A percentile compares a stretch with the other conserved stretches of the same genome.
Evolutionary conservation across 2,888 invertebrate species (phyloP).

Genomic region (Ctena decussata): DNA sequence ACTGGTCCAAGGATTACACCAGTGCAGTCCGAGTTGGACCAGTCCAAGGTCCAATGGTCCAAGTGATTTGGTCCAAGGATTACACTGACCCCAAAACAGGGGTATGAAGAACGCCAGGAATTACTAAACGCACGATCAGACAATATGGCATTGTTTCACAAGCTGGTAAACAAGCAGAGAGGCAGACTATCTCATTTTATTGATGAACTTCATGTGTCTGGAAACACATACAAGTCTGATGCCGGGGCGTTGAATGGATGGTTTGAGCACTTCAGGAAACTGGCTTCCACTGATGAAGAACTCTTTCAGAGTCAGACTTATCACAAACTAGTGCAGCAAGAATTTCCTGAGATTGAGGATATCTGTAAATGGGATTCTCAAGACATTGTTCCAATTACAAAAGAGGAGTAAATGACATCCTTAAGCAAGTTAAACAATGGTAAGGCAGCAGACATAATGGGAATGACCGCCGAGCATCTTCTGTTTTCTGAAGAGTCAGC

Average conservation of each 20-base stretch:
- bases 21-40: no score
- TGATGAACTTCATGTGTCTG: not conserved
- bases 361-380: not conserved
- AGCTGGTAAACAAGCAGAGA: not conserved
- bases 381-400: not conserved
- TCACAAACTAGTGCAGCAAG: not conserved
- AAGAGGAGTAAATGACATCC: not conserved
- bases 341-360: no score
- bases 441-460: not conserved
- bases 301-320: not conserved
- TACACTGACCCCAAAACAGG: no score
- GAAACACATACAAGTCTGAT: not conserved
- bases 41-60: no score
- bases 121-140: not conserved
- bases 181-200: not conserved
- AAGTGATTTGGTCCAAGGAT: no score
- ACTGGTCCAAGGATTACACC: no score
- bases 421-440: not conserved
- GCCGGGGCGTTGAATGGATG: not conserved
- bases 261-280: not conserved
- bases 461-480: not conserved
- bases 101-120: not conserved
- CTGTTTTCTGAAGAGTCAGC: not conserved
- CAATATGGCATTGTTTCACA: not conserved
- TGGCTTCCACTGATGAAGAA: not conserved